Conservation (phyloP, 2,888 invertebrate species). For the Clusia tigrina region DNA sequence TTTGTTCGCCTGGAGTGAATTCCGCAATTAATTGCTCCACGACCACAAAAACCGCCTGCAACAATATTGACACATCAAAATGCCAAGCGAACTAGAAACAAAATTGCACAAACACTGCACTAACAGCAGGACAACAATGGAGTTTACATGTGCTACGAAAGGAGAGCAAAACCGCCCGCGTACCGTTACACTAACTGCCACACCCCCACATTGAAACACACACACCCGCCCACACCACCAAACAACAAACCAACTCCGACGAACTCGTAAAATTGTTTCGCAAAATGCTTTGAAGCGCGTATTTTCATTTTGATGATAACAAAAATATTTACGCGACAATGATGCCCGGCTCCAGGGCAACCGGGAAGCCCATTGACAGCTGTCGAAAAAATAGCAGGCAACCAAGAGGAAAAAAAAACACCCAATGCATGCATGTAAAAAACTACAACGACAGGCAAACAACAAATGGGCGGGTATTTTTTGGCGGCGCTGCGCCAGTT, state of each 20-base stretch:
- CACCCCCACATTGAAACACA: neutral
- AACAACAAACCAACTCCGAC: neutral
- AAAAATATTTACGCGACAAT: constrained; percentile 21
- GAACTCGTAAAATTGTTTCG: constrained; percentile 37
- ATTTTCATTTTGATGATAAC: constrained; percentile 50
- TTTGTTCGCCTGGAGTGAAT: constrained; percentile 17
- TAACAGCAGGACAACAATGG: neutral
- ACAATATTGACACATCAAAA: constrained; percentile 58
- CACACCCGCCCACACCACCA: neutral
- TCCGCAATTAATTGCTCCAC: constrained; percentile 54
- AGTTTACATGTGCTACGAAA: neutral
- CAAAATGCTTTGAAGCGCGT: constrained; percentile 45
- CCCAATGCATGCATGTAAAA: neutral
- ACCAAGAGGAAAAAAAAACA: constrained; percentile 9
- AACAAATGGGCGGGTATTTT: neutral
- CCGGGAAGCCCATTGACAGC: constrained; percentile 49
- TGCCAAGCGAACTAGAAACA: constrained; percentile 50
- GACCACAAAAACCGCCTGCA: constrained; percentile 48
- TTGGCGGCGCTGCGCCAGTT: neutral
- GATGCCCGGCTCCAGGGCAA: constrained; percentile 25
- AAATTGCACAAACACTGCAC: constrained; percentile 34
- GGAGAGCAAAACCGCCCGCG: constrained; percentile 22
- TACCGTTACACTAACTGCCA: constrained; percentile 1
- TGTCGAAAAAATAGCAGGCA: constrained; percentile 35
- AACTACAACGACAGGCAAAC: neutral